Evolutionary conservation across 2,797 vertebrate species (phyloP), one percentile per base, ranked within the genome.

Genomic region (Thunnus albacares): DNA sequence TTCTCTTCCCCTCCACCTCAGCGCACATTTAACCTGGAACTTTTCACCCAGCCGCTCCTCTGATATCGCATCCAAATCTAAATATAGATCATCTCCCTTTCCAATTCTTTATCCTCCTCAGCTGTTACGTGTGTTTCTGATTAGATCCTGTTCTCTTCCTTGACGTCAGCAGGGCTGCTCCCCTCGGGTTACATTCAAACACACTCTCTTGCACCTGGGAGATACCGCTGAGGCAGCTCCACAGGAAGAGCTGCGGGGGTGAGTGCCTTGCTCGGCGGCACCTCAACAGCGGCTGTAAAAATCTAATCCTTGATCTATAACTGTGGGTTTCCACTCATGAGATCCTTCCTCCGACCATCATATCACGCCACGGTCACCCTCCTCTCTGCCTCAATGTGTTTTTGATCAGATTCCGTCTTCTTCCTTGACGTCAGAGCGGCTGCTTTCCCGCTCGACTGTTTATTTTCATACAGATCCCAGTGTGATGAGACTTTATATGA

Each of bases 351-450:
- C 65, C 38, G 74, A 49, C 24, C 17, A 12, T 56, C 65, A 28
- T 55, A 84, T 85, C 68, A 60, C 2, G 4, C 65, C 60, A 17
- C 13, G 6, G 57, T 47, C 45, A 43, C 69, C 45, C 71, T 83
- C 53, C 55, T 38, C 71, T 63, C 67, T 17, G 30, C 71, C 47
- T 33, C n/a, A 11, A 24, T 70, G 74, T 92, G 90, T 92, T 91
- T 91, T 91, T 90, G 88, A 93, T 90, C 89, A 88, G 92, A 91
- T 91, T 65, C 75, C 8, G 20, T 89, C 80, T 70, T 70, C 89
- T 92, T 87, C 87, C 86, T 89, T 93, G 90, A 93, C 89, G 90
- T 94, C 90, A 92, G 75, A 2, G 10, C 0, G 68, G 71, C 87
- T 88, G 87, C 89, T 90, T 91, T 84, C 89, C 89, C 66, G 75